These are phyloP conservation scores for Papilio xuthus DNA, from an alignment of 1,140 invertebrate genomes.

Conservation along the genomic window DNA sequence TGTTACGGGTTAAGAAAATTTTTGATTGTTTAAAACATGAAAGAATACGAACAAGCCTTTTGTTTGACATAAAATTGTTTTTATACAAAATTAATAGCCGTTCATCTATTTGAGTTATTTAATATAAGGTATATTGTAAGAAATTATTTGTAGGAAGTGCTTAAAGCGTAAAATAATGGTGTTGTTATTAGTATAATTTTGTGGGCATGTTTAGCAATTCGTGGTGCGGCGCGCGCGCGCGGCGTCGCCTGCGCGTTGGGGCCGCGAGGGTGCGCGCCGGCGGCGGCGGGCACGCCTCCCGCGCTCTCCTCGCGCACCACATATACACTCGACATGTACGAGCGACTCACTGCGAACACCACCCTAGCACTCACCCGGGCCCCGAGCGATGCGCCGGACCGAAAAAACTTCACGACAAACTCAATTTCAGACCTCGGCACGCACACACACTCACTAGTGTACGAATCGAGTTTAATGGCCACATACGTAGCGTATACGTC, in stretches of 20 bases:
- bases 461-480: constrained; percentile 38
- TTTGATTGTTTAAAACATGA: not conserved
- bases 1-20: not conserved
- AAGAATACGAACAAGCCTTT: not conserved
- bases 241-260: constrained; percentile 61
- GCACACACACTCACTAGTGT: constrained; percentile 36
- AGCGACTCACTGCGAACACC: constrained; percentile 30
- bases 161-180: not conserved
- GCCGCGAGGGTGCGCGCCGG: constrained; percentile 64
- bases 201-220: not conserved
- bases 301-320: constrained; percentile 40
- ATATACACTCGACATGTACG: constrained; percentile 30
- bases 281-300: constrained; percentile 62
- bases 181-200: constrained; percentile 12
- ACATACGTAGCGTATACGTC: constrained; percentile 40
- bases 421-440: constrained; percentile 41
- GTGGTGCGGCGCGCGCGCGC: constrained; percentile 40
- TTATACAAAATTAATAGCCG: not conserved
- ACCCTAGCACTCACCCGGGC: constrained; percentile 3
- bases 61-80: not conserved
- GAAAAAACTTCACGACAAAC: constrained; percentile 41
- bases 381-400: constrained; percentile 19
- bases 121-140: not conserved
- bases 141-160: not conserved
- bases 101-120: not conserved